phyloP scores from a whole-genome alignment of 2,888 invertebrate species.

The Nipponacmea schrenckii region DNA sequence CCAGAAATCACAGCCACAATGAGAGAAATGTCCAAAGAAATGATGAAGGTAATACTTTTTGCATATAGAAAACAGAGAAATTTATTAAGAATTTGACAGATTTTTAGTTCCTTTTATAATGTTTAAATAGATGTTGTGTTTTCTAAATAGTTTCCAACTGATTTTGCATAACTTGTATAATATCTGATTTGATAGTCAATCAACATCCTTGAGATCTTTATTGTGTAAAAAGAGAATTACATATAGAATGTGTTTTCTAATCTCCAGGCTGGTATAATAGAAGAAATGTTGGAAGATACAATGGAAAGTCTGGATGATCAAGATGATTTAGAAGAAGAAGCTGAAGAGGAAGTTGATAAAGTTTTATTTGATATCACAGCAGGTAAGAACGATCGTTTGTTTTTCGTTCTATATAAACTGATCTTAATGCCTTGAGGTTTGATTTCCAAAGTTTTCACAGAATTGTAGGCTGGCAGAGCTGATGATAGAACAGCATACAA shows the following conservation, averaged over 20 bases:
- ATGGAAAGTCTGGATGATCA: constrained; percentile 90
- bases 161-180: no score
- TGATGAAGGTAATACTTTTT: constrained; percentile 82
- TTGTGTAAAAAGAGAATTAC: no score
- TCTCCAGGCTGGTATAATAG: constrained; percentile 88
- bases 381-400: constrained; percentile 50
- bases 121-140: no score
- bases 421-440: constrained; percentile 26
- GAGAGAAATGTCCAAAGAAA: constrained; percentile 97
- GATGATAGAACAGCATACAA: background rate
- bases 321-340: constrained; percentile 96
- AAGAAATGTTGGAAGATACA: constrained; percentile 98
- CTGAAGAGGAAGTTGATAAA: constrained; percentile 92
- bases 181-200: no score
- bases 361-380: constrained; percentile 71
- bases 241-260: no score
- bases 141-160: no score
- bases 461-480: background rate
- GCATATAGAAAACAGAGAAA: no score
- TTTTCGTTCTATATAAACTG: no score
- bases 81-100: no score
- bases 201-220: no score
- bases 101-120: no score
- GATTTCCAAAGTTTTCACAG: no score
- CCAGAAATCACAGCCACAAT: constrained; percentile 95